These are phyloP conservation scores for Lycocerus yunnanus DNA, from an alignment of 2,888 invertebrate genomes.

Conservation along the genomic window DNA sequence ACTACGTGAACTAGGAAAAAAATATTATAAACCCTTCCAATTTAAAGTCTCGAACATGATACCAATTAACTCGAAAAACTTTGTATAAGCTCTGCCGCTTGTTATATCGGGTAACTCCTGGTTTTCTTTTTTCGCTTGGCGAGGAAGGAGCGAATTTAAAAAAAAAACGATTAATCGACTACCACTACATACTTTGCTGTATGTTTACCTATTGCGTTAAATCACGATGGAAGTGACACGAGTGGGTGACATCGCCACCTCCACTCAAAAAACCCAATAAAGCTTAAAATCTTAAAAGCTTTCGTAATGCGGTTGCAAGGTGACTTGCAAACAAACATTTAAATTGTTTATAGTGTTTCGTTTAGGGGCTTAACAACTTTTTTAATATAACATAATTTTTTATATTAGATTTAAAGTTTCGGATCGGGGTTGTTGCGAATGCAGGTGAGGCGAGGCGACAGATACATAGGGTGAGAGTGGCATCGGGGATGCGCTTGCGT, in stretches of 20 bases:
- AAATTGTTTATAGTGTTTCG: constrained; percentile 3
- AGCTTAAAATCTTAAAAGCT: constrained; percentile 30
- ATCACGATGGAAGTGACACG: constrained; percentile 32
- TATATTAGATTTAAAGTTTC: constrained; percentile 59
- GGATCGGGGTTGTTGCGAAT: constrained; percentile 61
- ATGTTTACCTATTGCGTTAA: background rate
- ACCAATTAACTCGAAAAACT: background rate
- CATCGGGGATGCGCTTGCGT: constrained; percentile 54
- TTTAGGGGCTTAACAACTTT: background rate
- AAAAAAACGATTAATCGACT: background rate
- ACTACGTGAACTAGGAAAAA: background rate
- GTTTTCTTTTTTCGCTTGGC: background rate
- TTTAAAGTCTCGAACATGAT: background rate
- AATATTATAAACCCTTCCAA: background rate
- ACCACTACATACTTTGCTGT: background rate
- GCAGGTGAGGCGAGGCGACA: constrained; percentile 58
- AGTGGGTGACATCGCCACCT: constrained; percentile 28
- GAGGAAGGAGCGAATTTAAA: background rate
- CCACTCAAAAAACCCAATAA: constrained; percentile 31
- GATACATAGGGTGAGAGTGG: constrained; percentile 49
- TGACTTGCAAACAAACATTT: constrained; percentile 8
- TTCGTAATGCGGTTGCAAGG: constrained; percentile 11
- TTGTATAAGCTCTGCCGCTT: background rate
- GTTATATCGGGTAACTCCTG: background rate
- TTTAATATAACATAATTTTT: background rate